Conservation (phyloP, 2,113 vertebrate species). For the Onychorhynchus coronatus region DNA sequence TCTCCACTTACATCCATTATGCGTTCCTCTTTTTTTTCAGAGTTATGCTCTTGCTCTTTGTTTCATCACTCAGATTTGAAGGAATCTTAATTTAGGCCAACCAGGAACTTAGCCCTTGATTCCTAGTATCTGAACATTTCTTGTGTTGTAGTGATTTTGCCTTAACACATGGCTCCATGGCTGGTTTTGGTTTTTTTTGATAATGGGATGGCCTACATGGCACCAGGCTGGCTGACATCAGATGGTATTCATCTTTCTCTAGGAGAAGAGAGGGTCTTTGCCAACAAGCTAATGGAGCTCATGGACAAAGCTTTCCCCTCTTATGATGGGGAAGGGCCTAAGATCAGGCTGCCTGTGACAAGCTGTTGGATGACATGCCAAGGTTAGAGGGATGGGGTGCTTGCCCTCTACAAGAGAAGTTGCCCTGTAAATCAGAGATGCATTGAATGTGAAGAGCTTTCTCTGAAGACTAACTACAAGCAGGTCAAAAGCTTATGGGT, state of each 20-base stretch:
- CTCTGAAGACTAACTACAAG: neutral
- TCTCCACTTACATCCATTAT: neutral
- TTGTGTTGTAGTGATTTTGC: neutral
- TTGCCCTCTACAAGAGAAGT: neutral
- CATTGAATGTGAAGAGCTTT: neutral
- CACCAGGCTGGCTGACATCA: neutral
- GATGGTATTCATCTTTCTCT: neutral
- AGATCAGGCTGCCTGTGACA: neutral
- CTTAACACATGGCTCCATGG: too few relatives aligned
- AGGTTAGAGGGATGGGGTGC: neutral
- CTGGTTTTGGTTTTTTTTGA: neutral
- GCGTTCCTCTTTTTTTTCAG: neutral
- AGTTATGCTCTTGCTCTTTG: neutral
- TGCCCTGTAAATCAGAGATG: neutral
- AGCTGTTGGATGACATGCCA: neutral
- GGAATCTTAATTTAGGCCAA: neutral
- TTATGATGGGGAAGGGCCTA: neutral
- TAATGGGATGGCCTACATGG: neutral
- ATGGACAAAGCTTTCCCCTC: neutral
- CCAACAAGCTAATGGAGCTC: neutral
- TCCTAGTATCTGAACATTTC: neutral
- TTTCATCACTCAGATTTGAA: neutral
- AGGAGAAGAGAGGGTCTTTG: neutral
- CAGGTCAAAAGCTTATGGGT: neutral
- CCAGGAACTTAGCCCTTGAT: neutral